Conservation (phyloP, 2,113 vertebrate genomes). For the Petroica traversi region DNA sequence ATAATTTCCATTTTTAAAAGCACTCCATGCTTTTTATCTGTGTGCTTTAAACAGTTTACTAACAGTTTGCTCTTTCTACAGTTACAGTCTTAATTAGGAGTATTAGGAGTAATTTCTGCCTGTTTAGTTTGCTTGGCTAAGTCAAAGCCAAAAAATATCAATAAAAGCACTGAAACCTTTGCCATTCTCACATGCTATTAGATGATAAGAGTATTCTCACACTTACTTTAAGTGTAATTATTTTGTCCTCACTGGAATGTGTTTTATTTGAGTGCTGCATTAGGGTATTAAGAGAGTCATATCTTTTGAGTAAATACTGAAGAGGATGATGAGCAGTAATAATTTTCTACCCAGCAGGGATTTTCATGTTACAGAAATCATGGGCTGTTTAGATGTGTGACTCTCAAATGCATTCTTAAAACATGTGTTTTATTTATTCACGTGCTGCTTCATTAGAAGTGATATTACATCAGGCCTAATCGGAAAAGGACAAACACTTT, state of each 20-base stretch:
- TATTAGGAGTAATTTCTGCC: background rate
- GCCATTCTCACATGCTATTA: background rate
- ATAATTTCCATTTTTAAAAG: background rate
- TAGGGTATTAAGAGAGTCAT: background rate
- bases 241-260: background rate
- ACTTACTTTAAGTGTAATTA: conserved; percentile 6
- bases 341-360: background rate
- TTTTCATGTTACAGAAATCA: background rate
- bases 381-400: background rate
- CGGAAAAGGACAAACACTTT: background rate
- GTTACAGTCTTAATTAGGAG: background rate
- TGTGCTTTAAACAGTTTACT: background rate
- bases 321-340: background rate
- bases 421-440: background rate
- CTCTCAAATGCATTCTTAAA: background rate
- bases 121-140: background rate
- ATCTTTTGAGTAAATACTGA: background rate
- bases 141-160: background rate
- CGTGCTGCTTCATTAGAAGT: background rate
- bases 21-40: background rate
- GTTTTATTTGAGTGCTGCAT: background rate
- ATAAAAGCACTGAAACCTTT: background rate
- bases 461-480: background rate
- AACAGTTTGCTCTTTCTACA: background rate
- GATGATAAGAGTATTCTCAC: conserved; percentile 17